Evolutionary conservation across 37 sponge, comb jelly and placozoan species (phyloP), one percentile per base, ranked within the genome.

Genomic region (Lycopodina hypogea): DNA sequence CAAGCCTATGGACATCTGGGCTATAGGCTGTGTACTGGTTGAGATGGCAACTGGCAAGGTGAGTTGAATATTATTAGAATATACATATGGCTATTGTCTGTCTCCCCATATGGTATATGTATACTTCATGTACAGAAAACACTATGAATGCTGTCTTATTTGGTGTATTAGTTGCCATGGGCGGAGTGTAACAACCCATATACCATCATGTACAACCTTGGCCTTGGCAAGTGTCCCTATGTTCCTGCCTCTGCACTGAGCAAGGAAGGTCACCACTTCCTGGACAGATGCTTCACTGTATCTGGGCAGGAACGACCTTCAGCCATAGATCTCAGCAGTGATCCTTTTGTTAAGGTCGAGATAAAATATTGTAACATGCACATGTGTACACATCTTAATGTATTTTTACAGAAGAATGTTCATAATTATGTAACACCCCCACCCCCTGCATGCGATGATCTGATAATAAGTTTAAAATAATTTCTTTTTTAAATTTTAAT

Each of bases 21-120:
- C 86, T 68, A 60, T 94, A 15, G 95, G 92, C 24, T 94, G 95
- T 68, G 92, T 92, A 18, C 77, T 94, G 22, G 80, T 94, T 53
- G 95, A 94, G 65, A 91, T 94, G 93, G 75, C 87, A 12, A 94
- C 95, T 53, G 86, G 95, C 14, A 94, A 91, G 83, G 93, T 89
- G 24, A 29, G 82, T 57, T 66, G 67, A n/a, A n/a, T n/a, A n/a
- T n/a, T 66, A 37, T 30, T 21, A 11, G 3, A 1, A 40, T 55
- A 29, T 38, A 14, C 15, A 23, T 18, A 17, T 19, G 12, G 8
- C 24, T 63, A 7, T 4, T 4, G 18, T 57, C 65, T 12, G 23
- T 52, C 50, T 53, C 36, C 23, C 51, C 50, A 6, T 34, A 2
- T 29, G 1, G 53, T 1, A 51, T 9, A 75, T 63, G 12, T 21